phyloP scores from a whole-genome alignment of 2,888 invertebrate species.

The Scelioninae gen. 1 region DNA sequence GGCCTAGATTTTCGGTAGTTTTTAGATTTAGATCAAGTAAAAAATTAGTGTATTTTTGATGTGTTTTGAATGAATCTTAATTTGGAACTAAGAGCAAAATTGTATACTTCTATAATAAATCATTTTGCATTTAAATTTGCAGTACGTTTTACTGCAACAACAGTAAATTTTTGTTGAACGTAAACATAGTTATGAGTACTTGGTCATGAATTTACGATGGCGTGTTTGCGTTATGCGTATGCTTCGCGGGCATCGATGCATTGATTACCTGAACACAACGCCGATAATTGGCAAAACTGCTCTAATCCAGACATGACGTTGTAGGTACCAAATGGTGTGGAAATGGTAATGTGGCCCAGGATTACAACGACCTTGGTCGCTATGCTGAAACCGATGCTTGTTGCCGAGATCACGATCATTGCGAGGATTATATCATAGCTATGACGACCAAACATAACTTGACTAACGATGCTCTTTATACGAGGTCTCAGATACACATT shows the following conservation, averaged over 20 bases:
- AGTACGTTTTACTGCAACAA: too few species aligned
- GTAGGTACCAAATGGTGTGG: slow-evolving; percentile 82
- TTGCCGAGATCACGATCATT: slow-evolving; percentile 81
- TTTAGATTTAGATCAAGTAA: too few species aligned
- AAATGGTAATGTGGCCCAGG: slow-evolving; percentile 77
- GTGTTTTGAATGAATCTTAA: too few species aligned
- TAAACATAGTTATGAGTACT: slow-evolving; percentile 7
- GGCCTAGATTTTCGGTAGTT: too few species aligned
- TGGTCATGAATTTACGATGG: slow-evolving; percentile 6
- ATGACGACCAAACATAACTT: slow-evolving; percentile 76
- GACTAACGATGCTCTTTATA: slow-evolving; percentile 77
- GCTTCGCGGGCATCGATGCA: slow-evolving; percentile 2
- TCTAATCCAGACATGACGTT: slow-evolving; percentile 44
- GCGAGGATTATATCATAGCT: slow-evolving; percentile 78
- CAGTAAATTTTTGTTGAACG: too few species aligned
- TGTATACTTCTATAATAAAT: too few species aligned
- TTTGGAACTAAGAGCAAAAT: too few species aligned
- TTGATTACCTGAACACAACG: slow-evolving; percentile 26
- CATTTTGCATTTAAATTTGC: too few species aligned
- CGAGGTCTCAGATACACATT: slow-evolving; percentile 74
- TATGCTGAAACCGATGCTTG: slow-evolving; percentile 79
- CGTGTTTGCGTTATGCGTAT: slow-evolving; percentile 28
- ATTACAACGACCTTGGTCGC: slow-evolving; percentile 77
- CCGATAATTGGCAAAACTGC: slow-evolving; percentile 42
- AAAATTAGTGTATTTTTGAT: too few species aligned